Conservation (phyloP, 2,797 vertebrate genomes). For the Sebastes kiyomatsui region DNA sequence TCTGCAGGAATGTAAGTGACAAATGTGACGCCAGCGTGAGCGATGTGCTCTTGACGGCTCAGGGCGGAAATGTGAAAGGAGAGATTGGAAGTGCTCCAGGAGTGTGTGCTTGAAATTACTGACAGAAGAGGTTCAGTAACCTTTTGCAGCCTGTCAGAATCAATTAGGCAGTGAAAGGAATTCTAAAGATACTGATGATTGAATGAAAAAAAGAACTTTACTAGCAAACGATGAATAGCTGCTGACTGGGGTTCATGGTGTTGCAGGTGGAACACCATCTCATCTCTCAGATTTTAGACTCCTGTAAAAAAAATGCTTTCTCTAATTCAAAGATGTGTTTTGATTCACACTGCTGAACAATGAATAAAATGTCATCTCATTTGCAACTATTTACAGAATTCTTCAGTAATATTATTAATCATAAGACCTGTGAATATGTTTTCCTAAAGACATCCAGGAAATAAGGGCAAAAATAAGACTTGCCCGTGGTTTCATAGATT, state of each 20-base stretch:
- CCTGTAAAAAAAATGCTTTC: not conserved
- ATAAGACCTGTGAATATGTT: conserved; percentile 9
- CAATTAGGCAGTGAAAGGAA: conserved; percentile 76
- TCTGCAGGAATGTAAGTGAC: conserved; percentile 69
- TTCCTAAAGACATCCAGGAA: conserved; percentile 1
- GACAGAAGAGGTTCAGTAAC: conserved; percentile 79
- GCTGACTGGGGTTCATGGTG: conserved; percentile 47
- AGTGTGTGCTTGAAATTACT: conserved; percentile 79
- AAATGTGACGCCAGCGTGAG: conserved; percentile 63
- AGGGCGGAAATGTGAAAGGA: conserved; percentile 72
- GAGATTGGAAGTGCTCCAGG: conserved; percentile 73
- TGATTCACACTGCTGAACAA: not conserved
- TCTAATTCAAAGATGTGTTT: conserved; percentile 31
- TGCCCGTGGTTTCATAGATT: conserved; percentile 35
- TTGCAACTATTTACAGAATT: conserved; percentile 41
- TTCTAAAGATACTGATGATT: conserved; percentile 74
- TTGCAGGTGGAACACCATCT: conserved; percentile 40
- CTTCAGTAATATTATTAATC: conserved; percentile 11
- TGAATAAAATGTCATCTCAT: conserved; percentile 24
- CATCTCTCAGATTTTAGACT: conserved; percentile 35
- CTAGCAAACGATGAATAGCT: conserved; percentile 50
- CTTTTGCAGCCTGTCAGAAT: conserved; percentile 77
- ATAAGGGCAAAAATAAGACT: conserved; percentile 6
- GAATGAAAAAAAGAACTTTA: conserved; percentile 63
- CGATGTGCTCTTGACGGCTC: conserved; percentile 68